These are phyloP conservation scores for Podarcis lilfordi DNA, from an alignment of 2,797 vertebrate genomes.

Conservation along the genomic window DNA sequence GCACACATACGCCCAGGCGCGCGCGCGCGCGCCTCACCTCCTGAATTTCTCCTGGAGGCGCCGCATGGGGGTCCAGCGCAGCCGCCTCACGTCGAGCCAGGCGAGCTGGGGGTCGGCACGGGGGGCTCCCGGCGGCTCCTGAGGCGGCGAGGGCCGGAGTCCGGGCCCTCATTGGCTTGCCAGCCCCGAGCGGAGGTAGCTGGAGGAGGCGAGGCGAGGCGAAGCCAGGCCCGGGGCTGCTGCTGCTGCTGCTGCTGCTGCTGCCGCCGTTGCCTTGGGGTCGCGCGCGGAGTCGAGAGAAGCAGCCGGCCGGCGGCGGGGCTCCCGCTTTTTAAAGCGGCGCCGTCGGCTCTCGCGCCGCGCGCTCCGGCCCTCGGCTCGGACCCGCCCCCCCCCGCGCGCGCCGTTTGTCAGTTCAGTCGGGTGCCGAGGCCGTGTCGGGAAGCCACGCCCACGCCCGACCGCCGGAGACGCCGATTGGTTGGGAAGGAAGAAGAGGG, in stretches of 20 bases:
- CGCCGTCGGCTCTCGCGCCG: background rate
- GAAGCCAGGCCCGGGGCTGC: background rate
- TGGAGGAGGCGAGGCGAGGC: background rate
- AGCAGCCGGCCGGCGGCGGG: background rate
- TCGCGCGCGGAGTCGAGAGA: background rate
- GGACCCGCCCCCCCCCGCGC: conserved; percentile 14
- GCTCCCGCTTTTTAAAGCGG: conserved; percentile 30
- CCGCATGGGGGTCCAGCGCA: conserved; percentile 60
- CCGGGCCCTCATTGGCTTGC: conserved; percentile 63
- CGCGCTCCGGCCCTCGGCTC: background rate
- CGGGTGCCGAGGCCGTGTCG: background rate
- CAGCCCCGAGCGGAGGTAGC: conserved; percentile 21
- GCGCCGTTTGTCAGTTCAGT: background rate
- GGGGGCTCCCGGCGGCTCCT: conserved; percentile 57
- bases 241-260: too few species aligned
- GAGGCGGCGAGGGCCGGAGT: conserved; percentile 58
- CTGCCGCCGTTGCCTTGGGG: background rate
- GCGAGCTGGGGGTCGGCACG: conserved; percentile 50
- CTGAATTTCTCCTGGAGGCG: conserved; percentile 67
- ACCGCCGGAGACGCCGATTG: background rate
- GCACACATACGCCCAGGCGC: background rate
- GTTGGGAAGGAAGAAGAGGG: too few species aligned
- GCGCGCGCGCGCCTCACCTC: conserved; percentile 49
- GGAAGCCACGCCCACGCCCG: background rate
- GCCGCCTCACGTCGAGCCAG: conserved; percentile 18